These are phyloP conservation scores for Artibeus jamaicensis DNA, from an alignment of 2,797 vertebrate species.

Conservation along the genomic window DNA sequence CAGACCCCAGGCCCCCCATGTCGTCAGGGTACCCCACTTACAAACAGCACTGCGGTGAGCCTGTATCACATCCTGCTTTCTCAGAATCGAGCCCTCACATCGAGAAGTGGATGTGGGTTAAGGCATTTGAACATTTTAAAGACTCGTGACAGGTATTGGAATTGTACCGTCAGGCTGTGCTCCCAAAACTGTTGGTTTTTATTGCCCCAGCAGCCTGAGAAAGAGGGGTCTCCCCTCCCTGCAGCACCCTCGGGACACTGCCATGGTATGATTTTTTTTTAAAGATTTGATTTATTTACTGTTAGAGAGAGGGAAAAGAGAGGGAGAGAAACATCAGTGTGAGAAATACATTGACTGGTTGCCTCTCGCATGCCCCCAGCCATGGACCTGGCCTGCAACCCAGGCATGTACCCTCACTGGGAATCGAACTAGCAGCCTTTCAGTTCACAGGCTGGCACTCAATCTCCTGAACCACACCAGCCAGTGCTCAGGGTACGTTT, in stretches of 20 bases:
- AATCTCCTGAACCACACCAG: too few species aligned
- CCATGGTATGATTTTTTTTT: not conserved
- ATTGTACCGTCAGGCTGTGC: not conserved
- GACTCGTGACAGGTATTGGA: accelerated
- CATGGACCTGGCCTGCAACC: too few species aligned
- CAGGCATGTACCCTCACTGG: too few species aligned
- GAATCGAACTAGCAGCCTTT: too few species aligned
- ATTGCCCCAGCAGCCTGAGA: accelerated
- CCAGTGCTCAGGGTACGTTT: accelerated
- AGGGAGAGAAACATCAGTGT: too few species aligned
- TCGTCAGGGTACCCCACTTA: accelerated
- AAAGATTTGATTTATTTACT: too few species aligned
- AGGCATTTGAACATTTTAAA: not conserved
- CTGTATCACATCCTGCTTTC: not conserved
- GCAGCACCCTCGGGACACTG: not conserved
- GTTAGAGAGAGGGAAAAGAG: too few species aligned
- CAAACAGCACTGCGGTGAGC: not conserved
- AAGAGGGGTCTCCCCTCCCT: accelerated
- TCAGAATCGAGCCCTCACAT: not conserved
- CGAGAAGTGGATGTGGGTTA: not conserved
- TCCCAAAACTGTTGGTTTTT: accelerated
- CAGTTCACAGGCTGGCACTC: too few species aligned
- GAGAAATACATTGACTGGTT: too few species aligned
- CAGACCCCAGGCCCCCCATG: not conserved
- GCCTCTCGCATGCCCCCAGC: too few species aligned